phyloP scores from a whole-genome alignment of 2,797 vertebrate species.

The Lepus oiostolus region DNA sequence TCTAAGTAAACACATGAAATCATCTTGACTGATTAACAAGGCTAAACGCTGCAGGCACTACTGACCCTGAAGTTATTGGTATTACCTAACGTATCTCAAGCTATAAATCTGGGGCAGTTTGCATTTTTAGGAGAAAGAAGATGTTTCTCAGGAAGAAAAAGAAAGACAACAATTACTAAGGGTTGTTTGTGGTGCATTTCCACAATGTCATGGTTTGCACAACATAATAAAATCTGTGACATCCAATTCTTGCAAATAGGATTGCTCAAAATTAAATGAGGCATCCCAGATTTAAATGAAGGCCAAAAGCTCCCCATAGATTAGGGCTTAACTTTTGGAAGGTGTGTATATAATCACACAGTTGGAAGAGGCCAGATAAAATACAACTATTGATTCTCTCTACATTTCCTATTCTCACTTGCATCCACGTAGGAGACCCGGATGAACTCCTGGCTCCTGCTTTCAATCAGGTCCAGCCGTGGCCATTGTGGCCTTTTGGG shows the following conservation, averaged over 20 bases:
- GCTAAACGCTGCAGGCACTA: constrained; percentile 29
- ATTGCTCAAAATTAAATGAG: constrained; percentile 9
- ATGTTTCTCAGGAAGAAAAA: constrained; percentile 45
- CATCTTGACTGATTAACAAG: constrained; percentile 82
- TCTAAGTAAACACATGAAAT: constrained; percentile 78
- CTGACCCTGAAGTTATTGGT: constrained; percentile 77
- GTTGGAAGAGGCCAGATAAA: not conserved
- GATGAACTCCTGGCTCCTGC: too few species aligned
- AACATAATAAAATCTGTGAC: constrained; percentile 4
- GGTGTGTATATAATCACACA: not conserved
- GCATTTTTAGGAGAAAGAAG: constrained; percentile 48
- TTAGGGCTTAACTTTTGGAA: not conserved
- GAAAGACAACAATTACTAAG: constrained; percentile 38
- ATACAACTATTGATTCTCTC: not conserved
- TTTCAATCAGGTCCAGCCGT: too few species aligned
- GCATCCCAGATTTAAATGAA: not conserved
- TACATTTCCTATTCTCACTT: not conserved
- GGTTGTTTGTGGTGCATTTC: constrained; percentile 1
- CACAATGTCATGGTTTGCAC: not conserved
- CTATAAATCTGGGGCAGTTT: constrained; percentile 73
- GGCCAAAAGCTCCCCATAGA: not conserved
- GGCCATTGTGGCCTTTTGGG: too few species aligned
- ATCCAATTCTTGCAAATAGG: not conserved
- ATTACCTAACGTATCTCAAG: constrained; percentile 65
- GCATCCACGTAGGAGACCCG: too few species aligned